A percentile compares a stretch with the other conserved stretches of the same genome.
These are phyloP conservation scores for Chrysodeixis includens DNA, from an alignment of 2,888 invertebrate genomes.

Conservation along the genomic window DNA sequence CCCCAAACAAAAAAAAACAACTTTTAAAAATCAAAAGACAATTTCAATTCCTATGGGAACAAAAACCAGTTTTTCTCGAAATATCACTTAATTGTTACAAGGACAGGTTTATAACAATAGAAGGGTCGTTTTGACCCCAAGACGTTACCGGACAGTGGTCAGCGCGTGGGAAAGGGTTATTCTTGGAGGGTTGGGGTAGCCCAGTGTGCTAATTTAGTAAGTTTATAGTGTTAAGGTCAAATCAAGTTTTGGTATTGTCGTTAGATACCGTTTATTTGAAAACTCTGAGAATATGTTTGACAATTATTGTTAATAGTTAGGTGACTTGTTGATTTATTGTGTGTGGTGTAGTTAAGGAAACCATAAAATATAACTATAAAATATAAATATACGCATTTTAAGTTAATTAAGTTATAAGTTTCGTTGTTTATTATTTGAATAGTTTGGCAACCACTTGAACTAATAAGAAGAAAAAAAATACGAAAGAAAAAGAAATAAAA, in stretches of 20 bases:
- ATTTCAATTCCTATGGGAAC: constrained; percentile 65
- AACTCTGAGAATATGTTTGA: neutral
- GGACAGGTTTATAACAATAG: constrained; percentile 64
- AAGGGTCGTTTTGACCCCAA: constrained; percentile 60
- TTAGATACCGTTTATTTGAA: constrained; percentile 3
- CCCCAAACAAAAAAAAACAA: constrained; percentile 18
- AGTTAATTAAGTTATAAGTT: too few species aligned
- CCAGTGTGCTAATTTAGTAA: constrained; percentile 48
- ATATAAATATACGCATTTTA: too few species aligned
- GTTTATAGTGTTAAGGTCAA: constrained; percentile 45
- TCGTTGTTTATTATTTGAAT: too few species aligned
- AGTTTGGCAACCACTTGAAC: too few species aligned
- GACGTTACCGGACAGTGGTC: constrained; percentile 78
- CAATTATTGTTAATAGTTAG: neutral
- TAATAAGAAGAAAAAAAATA: too few species aligned
- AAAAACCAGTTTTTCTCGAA: constrained; percentile 71
- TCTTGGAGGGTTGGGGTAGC: constrained; percentile 41
- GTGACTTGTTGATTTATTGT: neutral
- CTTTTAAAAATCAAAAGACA: constrained; percentile 34
- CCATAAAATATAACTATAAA: too few species aligned
- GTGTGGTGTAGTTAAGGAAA: too few species aligned
- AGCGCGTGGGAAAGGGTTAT: constrained; percentile 74
- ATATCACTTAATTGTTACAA: constrained; percentile 39
- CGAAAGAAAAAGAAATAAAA: too few species aligned
- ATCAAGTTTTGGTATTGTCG: constrained; percentile 20